phyloP scores from a whole-genome alignment of 2,797 vertebrate species.

The Hypotaenidia philippensis region DNA sequence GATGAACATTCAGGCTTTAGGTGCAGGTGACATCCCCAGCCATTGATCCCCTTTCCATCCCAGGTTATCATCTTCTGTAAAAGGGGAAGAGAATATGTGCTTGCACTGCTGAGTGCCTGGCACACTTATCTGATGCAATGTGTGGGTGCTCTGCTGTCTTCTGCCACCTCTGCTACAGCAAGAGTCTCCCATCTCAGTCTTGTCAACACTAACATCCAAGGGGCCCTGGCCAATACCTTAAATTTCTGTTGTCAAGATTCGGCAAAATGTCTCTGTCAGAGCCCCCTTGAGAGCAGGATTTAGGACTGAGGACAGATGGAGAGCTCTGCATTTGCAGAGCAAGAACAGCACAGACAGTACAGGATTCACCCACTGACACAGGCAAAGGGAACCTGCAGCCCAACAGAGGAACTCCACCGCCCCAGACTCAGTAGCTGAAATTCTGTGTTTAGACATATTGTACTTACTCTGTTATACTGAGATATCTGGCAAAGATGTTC shows the following conservation, averaged over 20 bases:
- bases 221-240: not conserved
- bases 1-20: not conserved
- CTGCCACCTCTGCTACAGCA: not conserved
- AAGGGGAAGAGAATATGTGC: not conserved
- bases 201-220: not conserved
- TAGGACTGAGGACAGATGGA: not conserved
- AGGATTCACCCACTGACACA: not conserved
- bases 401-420: not conserved
- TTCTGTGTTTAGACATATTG: not conserved
- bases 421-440: not conserved
- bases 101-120: not conserved
- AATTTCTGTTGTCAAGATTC: not conserved
- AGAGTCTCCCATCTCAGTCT: not conserved
- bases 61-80: not conserved
- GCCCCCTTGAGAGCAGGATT: not conserved
- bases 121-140: rapidly evolving
- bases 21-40: not conserved
- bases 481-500: not conserved
- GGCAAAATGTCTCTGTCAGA: not conserved
- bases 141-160: not conserved
- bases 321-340: not conserved
- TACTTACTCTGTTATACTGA: not conserved
- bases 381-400: not conserved
- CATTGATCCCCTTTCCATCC: rapidly evolving
- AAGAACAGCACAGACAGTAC: not conserved